Evolutionary conservation across 1,140 invertebrate genomes (phyloP).

Genomic region (Helicoverpa armigera): DNA sequence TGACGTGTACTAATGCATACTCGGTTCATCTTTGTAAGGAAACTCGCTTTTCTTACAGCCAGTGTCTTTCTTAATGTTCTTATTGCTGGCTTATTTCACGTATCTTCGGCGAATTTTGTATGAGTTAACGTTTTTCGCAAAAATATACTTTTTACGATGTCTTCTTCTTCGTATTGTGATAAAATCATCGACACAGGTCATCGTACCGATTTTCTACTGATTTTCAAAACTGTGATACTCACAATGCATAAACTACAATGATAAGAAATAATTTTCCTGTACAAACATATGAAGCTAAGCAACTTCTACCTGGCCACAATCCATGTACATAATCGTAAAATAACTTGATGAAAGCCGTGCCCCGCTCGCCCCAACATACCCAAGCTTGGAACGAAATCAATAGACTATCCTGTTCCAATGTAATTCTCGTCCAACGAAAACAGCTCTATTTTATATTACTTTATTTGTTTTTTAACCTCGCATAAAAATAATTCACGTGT

Average conservation of each 20-base stretch:
- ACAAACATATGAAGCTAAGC: constrained; percentile 1
- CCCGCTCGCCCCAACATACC: constrained; percentile 6
- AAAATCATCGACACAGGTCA: constrained; percentile 58
- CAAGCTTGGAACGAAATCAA: constrained; percentile 18
- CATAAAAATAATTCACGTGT: neutral
- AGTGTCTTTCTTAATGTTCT: constrained; percentile 18
- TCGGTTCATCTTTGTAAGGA: neutral
- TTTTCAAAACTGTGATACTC: too few species aligned
- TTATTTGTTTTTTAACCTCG: constrained; percentile 27
- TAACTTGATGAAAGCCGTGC: constrained; percentile 33
- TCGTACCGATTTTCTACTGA: constrained; percentile 43
- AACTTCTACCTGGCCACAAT: neutral
- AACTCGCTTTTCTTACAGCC: neutral
- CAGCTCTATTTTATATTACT: constrained; percentile 14
- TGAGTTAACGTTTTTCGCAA: constrained; percentile 42
- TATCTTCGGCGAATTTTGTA: constrained; percentile 29
- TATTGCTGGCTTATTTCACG: neutral
- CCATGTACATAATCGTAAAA: constrained; percentile 32
- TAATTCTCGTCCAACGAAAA: constrained; percentile 9
- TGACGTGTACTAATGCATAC: constrained; percentile 6
- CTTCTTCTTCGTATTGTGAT: constrained; percentile 58
- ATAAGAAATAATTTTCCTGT: neutral
- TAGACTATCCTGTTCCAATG: constrained; percentile 17
- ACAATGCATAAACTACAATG: neutral
- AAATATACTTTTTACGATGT: constrained; percentile 56